phyloP scores from a whole-genome alignment of 1,140 invertebrate genomes.

The Bombus sibiricus region DNA sequence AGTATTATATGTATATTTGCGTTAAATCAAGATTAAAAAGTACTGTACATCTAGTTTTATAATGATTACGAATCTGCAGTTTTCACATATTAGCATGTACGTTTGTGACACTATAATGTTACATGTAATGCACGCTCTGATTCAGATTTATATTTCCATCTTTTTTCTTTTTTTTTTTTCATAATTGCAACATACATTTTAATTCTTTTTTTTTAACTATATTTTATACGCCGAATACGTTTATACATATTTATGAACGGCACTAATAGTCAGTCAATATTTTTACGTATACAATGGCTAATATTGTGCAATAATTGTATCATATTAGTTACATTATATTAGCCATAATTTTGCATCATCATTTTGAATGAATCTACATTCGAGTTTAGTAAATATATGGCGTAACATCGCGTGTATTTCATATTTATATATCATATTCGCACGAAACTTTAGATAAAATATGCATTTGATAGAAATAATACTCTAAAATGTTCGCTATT shows the following conservation, averaged over 20 bases:
- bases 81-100: not conserved
- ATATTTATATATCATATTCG: slow-evolving; percentile 23
- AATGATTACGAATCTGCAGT: not conserved
- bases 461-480: slow-evolving; percentile 28
- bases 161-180: not conserved
- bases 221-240: slow-evolving; percentile 1
- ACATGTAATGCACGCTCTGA: not conserved
- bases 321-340: slow-evolving; percentile 39
- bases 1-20: not conserved
- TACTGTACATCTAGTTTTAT: slow-evolving; percentile 4
- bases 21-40: not conserved
- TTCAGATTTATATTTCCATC: not conserved
- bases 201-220: not conserved
- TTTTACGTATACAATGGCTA: slow-evolving; percentile 59
- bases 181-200: not conserved
- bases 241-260: slow-evolving; percentile 45
- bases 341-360: slow-evolving; percentile 17
- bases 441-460: slow-evolving; percentile 15
- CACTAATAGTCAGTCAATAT: slow-evolving; percentile 54
- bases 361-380: slow-evolving; percentile 24
- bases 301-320: slow-evolving; percentile 59
- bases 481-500: slow-evolving; percentile 1
- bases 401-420: not conserved
- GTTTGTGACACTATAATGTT: not conserved
- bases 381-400: not conserved